Evolutionary conservation across 2,797 vertebrate genomes (phyloP).

Genomic region (Sebastolobus alascanus): DNA sequence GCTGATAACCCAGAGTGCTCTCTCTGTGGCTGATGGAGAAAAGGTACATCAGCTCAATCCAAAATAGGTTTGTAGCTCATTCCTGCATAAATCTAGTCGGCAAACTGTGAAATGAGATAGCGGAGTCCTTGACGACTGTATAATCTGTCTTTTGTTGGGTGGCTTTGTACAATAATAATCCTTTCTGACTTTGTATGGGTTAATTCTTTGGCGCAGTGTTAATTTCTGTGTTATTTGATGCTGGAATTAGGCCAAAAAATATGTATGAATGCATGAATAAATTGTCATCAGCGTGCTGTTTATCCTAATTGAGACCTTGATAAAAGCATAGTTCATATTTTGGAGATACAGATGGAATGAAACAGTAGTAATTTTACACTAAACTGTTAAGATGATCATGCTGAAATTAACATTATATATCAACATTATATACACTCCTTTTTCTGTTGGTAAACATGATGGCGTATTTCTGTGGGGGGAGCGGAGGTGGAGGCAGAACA

Average conservation of each 20-base stretch:
- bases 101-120: constrained; percentile 65
- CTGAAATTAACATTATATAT: not conserved
- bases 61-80: constrained; percentile 47
- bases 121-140: constrained; percentile 57
- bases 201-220: constrained; percentile 43
- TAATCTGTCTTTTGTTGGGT: constrained; percentile 58
- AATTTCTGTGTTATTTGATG: constrained; percentile 28
- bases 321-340: not conserved
- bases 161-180: constrained; percentile 62
- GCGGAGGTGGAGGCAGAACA: no score
- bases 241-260: constrained; percentile 26
- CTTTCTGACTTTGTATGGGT: constrained; percentile 64
- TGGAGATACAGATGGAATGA: not conserved
- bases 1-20: constrained; percentile 11
- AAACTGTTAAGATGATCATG: not conserved
- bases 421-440: not conserved
- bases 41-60: constrained; percentile 35
- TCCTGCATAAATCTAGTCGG: constrained; percentile 53
- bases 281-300: constrained; percentile 3
- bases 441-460: not conserved
- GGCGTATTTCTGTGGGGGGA: not conserved
- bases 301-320: constrained; percentile 11
- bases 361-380: not conserved
- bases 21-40: constrained; percentile 6
- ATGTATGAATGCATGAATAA: constrained; percentile 9